These are phyloP conservation scores for Luehdorfia chinensis DNA, from an alignment of 1,140 invertebrate genomes.

Conservation along the genomic window DNA sequence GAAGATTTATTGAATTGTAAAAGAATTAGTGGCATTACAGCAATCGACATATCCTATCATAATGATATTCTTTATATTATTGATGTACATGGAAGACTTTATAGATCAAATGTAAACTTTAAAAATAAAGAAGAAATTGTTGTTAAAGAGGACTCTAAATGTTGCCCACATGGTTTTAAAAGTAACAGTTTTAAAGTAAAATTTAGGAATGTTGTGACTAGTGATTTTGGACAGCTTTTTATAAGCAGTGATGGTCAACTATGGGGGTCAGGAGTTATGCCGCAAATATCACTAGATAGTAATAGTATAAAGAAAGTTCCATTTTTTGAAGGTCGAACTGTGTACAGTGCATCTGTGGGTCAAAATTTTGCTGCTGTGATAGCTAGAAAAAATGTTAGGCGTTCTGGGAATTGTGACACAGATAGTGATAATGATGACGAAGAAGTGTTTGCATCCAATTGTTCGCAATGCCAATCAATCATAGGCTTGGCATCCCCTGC, in stretches of 20 bases:
- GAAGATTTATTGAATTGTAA: slow-evolving; percentile 55
- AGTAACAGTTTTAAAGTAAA: slow-evolving; percentile 80
- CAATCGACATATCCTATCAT: slow-evolving; percentile 80
- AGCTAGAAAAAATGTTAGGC: slow-evolving; percentile 78
- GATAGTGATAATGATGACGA: slow-evolving; percentile 81
- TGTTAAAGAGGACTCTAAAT: slow-evolving; percentile 80
- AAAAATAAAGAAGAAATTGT: slow-evolving; percentile 79
- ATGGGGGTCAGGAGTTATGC: slow-evolving; percentile 85
- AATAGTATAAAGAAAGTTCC: slow-evolving; percentile 80
- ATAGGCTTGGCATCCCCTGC: slow-evolving; percentile 74
- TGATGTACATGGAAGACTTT: slow-evolving; percentile 79
- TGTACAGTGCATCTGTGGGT: slow-evolving; percentile 81
- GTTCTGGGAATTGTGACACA: slow-evolving; percentile 76
- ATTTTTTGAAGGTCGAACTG: slow-evolving; percentile 82
- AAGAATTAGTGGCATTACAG: slow-evolving; percentile 64
- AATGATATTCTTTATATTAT: slow-evolving; percentile 80
- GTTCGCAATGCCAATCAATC: slow-evolving; percentile 79
- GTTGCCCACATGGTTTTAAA: slow-evolving; percentile 81
- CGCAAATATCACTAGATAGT: slow-evolving; percentile 81
- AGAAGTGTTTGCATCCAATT: slow-evolving; percentile 81
- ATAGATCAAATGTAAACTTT: slow-evolving; percentile 78
- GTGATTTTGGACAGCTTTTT: slow-evolving; percentile 80
- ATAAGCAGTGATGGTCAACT: slow-evolving; percentile 83
- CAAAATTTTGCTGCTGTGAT: slow-evolving; percentile 84
- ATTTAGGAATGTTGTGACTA: slow-evolving; percentile 80